Percentiles rank a stretch among this genome's conserved stretches.
Evolutionary conservation across 2,797 vertebrate species (phyloP).

Genomic region (Sebastes itinus): DNA sequence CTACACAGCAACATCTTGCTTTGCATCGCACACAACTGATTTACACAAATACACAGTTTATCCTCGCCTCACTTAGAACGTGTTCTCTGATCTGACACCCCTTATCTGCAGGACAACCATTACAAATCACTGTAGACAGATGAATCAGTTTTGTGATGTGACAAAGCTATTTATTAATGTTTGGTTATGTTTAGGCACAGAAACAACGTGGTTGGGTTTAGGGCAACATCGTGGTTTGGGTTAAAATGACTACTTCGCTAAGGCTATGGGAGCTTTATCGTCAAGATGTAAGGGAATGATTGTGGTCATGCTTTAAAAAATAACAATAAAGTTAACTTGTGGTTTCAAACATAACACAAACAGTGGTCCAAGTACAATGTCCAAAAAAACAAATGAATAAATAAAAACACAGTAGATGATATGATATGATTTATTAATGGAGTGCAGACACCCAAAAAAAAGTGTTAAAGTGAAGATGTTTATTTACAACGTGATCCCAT

Average conservation of each 20-base stretch:
- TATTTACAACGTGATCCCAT: not conserved
- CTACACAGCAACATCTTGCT: too few species aligned
- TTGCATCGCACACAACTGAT: not conserved
- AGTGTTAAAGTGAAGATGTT: not conserved
- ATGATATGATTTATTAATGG: not conserved
- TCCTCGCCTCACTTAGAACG: not conserved
- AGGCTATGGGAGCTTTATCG: not conserved
- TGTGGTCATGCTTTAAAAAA: not conserved
- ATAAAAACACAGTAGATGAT: not conserved
- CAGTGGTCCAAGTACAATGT: not conserved
- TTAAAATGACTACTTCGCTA: not conserved
- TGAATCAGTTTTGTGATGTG: not conserved
- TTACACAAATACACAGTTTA: not conserved
- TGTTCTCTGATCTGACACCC: not conserved
- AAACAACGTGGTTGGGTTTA: not conserved
- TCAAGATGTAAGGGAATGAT: too few species aligned
- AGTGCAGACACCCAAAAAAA: not conserved
- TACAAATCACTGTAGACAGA: too few species aligned
- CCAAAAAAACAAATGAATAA: not conserved
- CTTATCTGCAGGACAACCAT: not conserved
- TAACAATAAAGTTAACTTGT: not conserved
- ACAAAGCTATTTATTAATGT: too few species aligned
- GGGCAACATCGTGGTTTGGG: not conserved
- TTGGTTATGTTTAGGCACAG: not conserved
- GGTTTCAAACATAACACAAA: not conserved